Evolutionary conservation across 2,797 vertebrate species (phyloP).

Genomic region (Myotis myotis): DNA sequence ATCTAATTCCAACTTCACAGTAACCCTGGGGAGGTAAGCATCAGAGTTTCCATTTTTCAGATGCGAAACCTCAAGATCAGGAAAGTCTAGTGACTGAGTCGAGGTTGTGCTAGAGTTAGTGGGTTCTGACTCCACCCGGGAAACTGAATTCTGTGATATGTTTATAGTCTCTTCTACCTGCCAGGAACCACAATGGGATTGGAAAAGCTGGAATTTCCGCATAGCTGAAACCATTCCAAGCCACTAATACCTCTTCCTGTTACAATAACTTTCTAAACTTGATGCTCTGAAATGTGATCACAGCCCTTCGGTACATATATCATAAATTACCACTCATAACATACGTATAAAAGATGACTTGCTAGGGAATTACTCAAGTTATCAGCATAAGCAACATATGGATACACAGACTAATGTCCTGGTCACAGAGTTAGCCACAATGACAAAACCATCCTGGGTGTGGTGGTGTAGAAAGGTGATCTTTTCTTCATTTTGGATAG

Average conservation of each 20-base stretch:
- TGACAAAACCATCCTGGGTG: too few species aligned
- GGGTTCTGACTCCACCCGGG: not conserved
- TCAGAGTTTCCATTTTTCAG: not conserved
- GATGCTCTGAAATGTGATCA: not conserved
- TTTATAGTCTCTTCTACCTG: not conserved
- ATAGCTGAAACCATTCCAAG: not conserved
- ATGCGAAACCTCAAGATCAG: not conserved
- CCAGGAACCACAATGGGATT: not conserved
- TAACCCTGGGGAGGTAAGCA: not conserved
- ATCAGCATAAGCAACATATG: not conserved
- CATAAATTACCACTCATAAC: not conserved
- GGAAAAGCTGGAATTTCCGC: not conserved
- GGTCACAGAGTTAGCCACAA: not conserved
- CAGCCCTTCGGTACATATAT: not conserved
- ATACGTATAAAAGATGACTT: not conserved
- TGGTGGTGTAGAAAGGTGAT: not conserved
- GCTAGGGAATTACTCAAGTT: not conserved
- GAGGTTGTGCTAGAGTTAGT: not conserved
- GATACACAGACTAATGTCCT: not conserved
- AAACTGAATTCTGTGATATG: not conserved
- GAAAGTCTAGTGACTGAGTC: not conserved
- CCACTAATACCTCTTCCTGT: not conserved
- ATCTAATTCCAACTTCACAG: not conserved
- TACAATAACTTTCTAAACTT: not conserved
- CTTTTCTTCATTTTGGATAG: not conserved